Conservation (phyloP, 2,888 invertebrate species). For the Antheraea yamamai region DNA sequence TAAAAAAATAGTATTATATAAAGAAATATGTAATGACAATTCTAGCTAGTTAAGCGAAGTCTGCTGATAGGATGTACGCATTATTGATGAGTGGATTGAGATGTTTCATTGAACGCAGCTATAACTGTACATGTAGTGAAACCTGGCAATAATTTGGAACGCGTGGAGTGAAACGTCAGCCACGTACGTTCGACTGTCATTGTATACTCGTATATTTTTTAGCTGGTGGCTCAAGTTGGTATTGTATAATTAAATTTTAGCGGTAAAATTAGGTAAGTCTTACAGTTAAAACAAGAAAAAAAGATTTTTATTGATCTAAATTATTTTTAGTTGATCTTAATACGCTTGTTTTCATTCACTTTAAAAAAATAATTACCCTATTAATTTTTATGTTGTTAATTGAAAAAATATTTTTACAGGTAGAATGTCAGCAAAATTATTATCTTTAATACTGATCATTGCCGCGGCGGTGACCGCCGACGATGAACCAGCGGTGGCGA, state of each 20-base stretch:
- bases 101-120: constrained; percentile 25
- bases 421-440: constrained; percentile 70
- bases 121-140: constrained; percentile 28
- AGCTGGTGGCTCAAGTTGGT: not conserved
- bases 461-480: constrained; percentile 77
- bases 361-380: constrained; percentile 20
- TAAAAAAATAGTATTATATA: not conserved
- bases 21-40: not conserved
- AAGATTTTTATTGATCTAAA: not conserved
- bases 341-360: constrained; percentile 40
- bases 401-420: constrained; percentile 53
- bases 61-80: no score
- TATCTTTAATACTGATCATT: constrained; percentile 72
- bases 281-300: constrained; percentile 20
- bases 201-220: constrained; percentile 9
- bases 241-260: constrained; percentile 31
- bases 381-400: constrained; percentile 25
- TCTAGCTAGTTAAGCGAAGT: no score
- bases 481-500: constrained; percentile 89
- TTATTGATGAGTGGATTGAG: no score
- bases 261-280: constrained; percentile 43
- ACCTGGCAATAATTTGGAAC: constrained; percentile 60
- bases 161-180: constrained; percentile 82
- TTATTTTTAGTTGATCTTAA: constrained; percentile 4
- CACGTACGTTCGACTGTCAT: constrained; percentile 71